phyloP scores from a whole-genome alignment of 2,113 vertebrate genomes.

The Telmatochromis sp. region DNA sequence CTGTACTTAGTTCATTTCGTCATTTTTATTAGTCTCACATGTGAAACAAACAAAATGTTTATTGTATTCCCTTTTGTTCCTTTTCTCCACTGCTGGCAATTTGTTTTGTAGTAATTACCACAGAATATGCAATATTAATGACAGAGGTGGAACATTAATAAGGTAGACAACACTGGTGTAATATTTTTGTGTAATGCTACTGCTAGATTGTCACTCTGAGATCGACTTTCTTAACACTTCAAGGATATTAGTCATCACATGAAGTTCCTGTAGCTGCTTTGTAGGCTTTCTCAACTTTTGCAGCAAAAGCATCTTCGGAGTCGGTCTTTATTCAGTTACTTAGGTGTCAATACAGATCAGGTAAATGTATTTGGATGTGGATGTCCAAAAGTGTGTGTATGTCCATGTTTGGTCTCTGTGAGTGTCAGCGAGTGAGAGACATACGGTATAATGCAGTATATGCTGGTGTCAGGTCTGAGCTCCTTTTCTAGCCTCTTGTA shows the following conservation, averaged over 20 bases:
- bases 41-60: conserved; percentile 3
- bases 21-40: conserved; percentile 24
- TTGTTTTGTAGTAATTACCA: conserved; percentile 66
- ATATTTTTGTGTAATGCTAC: conserved; percentile 63
- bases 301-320: not conserved
- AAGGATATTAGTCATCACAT: not conserved
- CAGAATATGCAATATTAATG: conserved; percentile 61
- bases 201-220: conserved; percentile 67
- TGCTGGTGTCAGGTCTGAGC: conserved; percentile 15
- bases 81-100: conserved; percentile 45
- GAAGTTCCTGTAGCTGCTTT: not conserved
- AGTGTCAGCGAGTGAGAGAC: not conserved
- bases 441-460: not conserved
- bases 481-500: conserved; percentile 16
- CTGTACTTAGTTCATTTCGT: conserved; percentile 14
- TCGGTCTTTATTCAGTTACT: not conserved
- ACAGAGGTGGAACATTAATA: conserved; percentile 43
- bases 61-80: not conserved
- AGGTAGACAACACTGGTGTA: conserved; percentile 70
- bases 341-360: conserved; percentile 27
- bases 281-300: not conserved
- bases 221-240: conserved; percentile 26
- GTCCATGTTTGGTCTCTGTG: not conserved
- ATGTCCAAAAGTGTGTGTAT: not conserved
- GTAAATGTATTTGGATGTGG: conserved; percentile 4